Conservation (phyloP, 2,888 invertebrate genomes). For the Holacanthella duospinosa region DNA sequence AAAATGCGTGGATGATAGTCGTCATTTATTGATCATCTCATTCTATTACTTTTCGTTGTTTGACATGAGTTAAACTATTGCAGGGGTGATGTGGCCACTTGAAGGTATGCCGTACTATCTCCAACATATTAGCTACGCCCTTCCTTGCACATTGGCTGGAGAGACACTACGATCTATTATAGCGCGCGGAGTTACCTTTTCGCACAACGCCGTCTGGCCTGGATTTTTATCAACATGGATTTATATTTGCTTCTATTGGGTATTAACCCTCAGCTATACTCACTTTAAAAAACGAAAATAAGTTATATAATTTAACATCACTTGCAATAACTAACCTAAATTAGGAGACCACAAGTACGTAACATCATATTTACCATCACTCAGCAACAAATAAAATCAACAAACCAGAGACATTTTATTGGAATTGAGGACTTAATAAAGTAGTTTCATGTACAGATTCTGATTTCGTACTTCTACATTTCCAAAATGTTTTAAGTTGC, state of each 20-base stretch:
- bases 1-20: no score
- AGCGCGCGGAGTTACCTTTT: neutral
- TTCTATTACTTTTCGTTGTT: neutral
- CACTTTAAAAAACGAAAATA: neutral
- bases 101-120: neutral
- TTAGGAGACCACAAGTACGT: no score
- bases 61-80: neutral
- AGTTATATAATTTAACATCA: no score
- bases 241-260: neutral
- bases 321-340: no score
- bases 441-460: no score
- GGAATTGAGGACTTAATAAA: no score
- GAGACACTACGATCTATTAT: neutral
- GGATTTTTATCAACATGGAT: neutral
- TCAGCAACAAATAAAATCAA: no score
- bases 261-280: neutral
- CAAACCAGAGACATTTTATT: no score
- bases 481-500: no score
- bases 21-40: no score
- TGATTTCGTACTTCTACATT: no score
- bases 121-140: neutral
- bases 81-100: neutral
- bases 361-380: no score
- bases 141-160: constrained; percentile 1
- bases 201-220: neutral